Conservation (phyloP, 2,888 invertebrate genomes). For the Poecilus cupreus region DNA sequence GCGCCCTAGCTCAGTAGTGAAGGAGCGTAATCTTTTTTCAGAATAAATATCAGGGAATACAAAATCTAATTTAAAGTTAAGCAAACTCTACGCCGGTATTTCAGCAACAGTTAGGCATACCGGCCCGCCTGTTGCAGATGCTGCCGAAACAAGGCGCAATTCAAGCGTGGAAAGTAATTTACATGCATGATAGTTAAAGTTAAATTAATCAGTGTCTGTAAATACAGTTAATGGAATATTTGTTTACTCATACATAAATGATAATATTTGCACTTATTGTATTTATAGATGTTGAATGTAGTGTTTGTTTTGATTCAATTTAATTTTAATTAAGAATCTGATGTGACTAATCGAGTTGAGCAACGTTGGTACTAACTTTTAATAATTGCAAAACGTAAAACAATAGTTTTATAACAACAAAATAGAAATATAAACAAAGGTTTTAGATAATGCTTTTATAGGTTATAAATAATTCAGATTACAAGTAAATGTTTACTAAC, state of each 20-base stretch:
- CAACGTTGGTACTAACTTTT: no score
- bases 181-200: constrained; percentile 15
- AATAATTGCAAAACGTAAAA: background rate
- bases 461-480: no score
- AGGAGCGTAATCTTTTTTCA: background rate
- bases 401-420: background rate
- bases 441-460: no score
- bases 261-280: background rate
- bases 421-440: no score
- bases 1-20: background rate
- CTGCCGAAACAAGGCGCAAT: background rate
- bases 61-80: constrained; percentile 28
- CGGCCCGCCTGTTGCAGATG: constrained; percentile 18
- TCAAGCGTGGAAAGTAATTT: constrained; percentile 1
- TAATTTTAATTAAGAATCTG: background rate
- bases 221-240: constrained; percentile 6
- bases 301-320: background rate
- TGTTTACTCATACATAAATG: constrained; percentile 27
- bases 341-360: background rate
- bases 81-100: background rate
- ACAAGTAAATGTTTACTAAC: no score
- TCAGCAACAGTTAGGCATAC: background rate
- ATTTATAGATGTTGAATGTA: background rate
- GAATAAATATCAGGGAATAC: background rate
- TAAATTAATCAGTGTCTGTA: constrained; percentile 1